phyloP scores from a whole-genome alignment of 2,797 vertebrate species.

The Sebastes matsubarae region DNA sequence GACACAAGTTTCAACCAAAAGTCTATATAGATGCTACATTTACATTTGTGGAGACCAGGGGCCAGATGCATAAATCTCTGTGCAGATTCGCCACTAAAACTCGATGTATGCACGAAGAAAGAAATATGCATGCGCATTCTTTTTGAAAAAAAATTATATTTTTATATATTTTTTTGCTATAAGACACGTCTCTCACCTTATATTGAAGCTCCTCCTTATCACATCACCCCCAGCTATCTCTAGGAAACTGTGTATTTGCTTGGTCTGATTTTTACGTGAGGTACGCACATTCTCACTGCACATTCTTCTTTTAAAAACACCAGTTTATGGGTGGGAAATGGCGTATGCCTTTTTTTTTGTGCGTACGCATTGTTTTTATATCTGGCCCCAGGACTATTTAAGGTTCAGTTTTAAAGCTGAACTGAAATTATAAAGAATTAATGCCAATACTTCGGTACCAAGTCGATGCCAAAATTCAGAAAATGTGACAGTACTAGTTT shows the following conservation, averaged over 20 bases:
- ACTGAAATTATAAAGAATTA: not conserved
- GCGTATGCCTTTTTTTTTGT: not conserved
- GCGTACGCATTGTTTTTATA: not conserved
- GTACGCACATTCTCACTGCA: not conserved
- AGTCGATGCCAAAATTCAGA: not conserved
- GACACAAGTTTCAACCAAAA: not conserved
- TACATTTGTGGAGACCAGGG: not conserved
- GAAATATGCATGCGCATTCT: not conserved
- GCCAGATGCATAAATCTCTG: not conserved
- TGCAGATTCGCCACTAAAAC: too few relatives aligned
- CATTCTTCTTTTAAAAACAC: not conserved
- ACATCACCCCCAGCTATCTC: not conserved
- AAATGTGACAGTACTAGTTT: not conserved
- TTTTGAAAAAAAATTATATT: not conserved
- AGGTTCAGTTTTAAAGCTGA: not conserved
- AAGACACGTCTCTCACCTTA: not conserved
- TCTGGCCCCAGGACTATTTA: not conserved
- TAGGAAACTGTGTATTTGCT: not conserved
- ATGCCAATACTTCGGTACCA: not conserved
- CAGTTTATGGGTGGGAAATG: not conserved
- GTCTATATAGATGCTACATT: slow-evolving; percentile 2
- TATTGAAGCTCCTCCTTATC: not conserved
- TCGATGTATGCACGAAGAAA: not conserved
- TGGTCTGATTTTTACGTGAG: not conserved
- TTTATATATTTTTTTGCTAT: not conserved